Evolutionary conservation across 2,888 invertebrate genomes (phyloP).

Genomic region (Mactromeris polynyma): DNA sequence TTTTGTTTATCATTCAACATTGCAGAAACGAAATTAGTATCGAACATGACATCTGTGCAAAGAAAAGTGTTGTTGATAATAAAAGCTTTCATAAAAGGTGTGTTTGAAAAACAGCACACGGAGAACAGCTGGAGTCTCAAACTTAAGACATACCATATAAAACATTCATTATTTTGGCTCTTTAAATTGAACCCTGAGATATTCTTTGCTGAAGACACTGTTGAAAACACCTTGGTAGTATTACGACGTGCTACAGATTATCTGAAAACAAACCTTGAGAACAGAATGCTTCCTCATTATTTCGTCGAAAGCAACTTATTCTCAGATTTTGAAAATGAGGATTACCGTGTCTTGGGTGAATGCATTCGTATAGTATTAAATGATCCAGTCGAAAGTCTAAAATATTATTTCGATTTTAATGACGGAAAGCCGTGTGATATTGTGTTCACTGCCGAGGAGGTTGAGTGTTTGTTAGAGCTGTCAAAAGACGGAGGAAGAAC

Average conservation of each 20-base stretch:
- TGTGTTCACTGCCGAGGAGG: conserved; percentile 34
- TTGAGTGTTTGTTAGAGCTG: conserved; percentile 37
- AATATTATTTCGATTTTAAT: conserved; percentile 35
- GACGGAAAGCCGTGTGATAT: conserved; percentile 24
- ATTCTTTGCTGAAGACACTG: conserved; percentile 32
- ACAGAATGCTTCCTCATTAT: conserved; percentile 40
- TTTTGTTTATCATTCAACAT: conserved; percentile 67
- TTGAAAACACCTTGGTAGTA: conserved; percentile 21
- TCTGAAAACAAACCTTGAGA: conserved; percentile 6
- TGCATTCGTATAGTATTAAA: conserved; percentile 32
- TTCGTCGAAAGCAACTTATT: conserved; percentile 54
- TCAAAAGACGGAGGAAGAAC: conserved; percentile 41
- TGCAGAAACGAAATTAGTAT: conserved; percentile 57
- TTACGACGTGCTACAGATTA: conserved; percentile 33
- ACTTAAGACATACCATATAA: conserved; percentile 70
- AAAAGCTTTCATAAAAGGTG: conserved; percentile 59
- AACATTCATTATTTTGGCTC: conserved; percentile 66
- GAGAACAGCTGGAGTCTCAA: neutral
- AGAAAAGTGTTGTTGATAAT: conserved; percentile 53
- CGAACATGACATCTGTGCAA: conserved; percentile 35
- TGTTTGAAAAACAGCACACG: conserved; percentile 25
- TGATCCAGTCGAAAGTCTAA: conserved; percentile 38
- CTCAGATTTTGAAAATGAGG: conserved; percentile 27
- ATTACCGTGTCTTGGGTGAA: conserved; percentile 14
- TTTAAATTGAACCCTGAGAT: conserved; percentile 44